Percentiles rank a stretch among this genome's conserved stretches.
Conservation (phyloP, 2,797 vertebrate genomes). For the Silurus lanzhouensis region DNA sequence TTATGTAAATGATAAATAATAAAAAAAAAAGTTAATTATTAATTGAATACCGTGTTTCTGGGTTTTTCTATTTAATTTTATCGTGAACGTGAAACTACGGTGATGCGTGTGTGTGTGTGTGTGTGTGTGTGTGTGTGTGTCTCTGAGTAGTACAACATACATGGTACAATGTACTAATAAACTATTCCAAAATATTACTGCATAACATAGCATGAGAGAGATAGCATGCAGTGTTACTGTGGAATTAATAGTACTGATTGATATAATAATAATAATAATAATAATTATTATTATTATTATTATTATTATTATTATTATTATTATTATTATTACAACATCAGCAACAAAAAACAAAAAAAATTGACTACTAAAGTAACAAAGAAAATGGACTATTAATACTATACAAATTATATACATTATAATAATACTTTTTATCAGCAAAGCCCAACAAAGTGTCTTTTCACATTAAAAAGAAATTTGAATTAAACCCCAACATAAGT, state of each 20-base stretch:
- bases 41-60: too few relatives aligned
- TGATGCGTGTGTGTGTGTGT: too few relatives aligned
- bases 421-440: not conserved
- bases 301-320: not conserved
- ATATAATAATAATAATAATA: not conserved
- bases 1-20: too few relatives aligned
- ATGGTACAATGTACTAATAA: too few relatives aligned
- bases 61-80: too few relatives aligned
- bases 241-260: not conserved
- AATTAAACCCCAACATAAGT: not conserved
- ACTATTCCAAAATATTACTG: too few relatives aligned
- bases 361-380: too few relatives aligned
- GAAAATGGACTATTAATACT: not conserved
- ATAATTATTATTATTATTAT: too few relatives aligned
- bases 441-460: not conserved
- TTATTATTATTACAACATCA: not conserved
- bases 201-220: not conserved
- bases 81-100: too few relatives aligned
- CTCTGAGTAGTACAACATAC: too few relatives aligned
- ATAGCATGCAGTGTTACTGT: not conserved
- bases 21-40: too few relatives aligned
- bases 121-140: too few relatives aligned
- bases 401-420: slow-evolving; percentile 6
- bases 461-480: not conserved
- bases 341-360: not conserved